Conservation (phyloP, 2,113 vertebrate genomes). For the Tapirus terrestris region DNA sequence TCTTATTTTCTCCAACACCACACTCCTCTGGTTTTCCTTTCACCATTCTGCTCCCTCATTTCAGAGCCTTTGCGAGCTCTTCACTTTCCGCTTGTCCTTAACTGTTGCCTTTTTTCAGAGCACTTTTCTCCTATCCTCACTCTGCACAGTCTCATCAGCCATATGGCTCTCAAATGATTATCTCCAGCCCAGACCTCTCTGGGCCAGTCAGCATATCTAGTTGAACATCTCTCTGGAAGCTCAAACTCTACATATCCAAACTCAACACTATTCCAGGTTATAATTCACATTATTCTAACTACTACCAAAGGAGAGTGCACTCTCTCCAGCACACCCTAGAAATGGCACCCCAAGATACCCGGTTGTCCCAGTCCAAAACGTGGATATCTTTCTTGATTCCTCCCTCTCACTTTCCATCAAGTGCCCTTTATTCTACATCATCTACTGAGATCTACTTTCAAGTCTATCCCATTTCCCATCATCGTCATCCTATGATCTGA, state of each 20-base stretch:
- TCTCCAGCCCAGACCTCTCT: not conserved
- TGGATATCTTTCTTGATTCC: not conserved
- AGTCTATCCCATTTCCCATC: not conserved
- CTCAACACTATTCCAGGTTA: not conserved
- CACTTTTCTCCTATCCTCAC: not conserved
- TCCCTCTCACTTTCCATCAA: not conserved
- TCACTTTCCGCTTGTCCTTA: not conserved
- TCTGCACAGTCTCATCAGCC: too few relatives aligned
- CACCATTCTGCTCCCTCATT: not conserved
- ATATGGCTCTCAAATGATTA: not conserved
- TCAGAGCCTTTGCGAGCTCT: not conserved
- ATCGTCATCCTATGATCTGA: accelerated
- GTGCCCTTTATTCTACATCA: not conserved
- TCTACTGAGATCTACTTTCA: too few relatives aligned
- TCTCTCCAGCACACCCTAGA: not conserved
- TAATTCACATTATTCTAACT: not conserved
- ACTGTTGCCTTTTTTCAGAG: not conserved
- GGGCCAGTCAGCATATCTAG: accelerated
- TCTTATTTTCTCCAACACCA: not conserved
- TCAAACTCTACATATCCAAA: not conserved
- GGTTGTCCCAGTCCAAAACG: not conserved
- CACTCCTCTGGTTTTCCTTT: not conserved
- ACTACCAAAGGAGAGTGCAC: not conserved
- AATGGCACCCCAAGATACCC: too few relatives aligned
- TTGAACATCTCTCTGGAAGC: not conserved